Conservation (phyloP, 35 echinoderm and acorn worm species). For the Strongylocentrotus purpuratus region DNA sequence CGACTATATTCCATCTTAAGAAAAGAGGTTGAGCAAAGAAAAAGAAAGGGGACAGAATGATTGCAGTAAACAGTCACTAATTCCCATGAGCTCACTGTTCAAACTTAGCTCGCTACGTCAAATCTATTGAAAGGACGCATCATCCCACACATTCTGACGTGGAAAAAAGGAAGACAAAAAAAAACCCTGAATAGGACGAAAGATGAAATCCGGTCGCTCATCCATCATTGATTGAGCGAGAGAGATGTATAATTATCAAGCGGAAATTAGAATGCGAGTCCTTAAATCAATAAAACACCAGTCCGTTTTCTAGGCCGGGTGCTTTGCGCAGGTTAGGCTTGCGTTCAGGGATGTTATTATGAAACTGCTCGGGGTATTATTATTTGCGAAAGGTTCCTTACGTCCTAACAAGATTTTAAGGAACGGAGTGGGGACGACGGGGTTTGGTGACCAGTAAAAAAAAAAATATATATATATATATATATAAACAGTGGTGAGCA, state of each 20-base stretch:
- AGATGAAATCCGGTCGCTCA: background rate
- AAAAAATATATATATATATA: no score
- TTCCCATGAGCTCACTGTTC: background rate
- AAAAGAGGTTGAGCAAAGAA: background rate
- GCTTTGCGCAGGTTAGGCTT: background rate
- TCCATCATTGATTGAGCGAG: background rate
- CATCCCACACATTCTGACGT: background rate
- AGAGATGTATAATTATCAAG: background rate
- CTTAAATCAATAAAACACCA: conserved; percentile 13
- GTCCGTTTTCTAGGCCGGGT: background rate
- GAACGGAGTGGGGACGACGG: no score
- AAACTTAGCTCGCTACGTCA: background rate
- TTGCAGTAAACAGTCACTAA: background rate
- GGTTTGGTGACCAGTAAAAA: no score
- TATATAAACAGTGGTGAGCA: no score
- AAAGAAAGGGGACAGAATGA: background rate
- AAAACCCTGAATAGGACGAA: background rate
- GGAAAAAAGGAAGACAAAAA: no score
- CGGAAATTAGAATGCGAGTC: background rate
- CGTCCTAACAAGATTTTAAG: no score
- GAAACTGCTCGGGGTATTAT: background rate
- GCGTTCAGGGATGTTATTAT: background rate
- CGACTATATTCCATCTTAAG: no score
- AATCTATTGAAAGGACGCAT: background rate
- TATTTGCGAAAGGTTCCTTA: background rate